Percentiles rank a stretch among this genome's conserved stretches.
Evolutionary conservation across 2,888 invertebrate genomes (phyloP).

Genomic region (Chrysina gloriosa): DNA sequence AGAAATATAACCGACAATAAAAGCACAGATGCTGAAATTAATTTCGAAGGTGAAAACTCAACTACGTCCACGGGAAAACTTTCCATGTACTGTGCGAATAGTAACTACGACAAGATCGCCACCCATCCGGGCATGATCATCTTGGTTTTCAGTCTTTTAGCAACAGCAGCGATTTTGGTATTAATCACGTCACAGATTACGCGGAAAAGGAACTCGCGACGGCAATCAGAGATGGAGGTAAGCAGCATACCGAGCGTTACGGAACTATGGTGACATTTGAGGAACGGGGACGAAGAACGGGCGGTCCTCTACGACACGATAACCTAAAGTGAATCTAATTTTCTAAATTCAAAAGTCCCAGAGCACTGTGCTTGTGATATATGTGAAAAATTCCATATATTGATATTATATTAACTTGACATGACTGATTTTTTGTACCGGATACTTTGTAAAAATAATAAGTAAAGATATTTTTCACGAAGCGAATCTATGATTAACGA

Average conservation of each 20-base stretch:
- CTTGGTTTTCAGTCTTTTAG: constrained; percentile 68
- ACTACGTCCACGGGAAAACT: constrained; percentile 55
- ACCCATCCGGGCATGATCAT: constrained; percentile 72
- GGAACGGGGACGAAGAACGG: constrained; percentile 69
- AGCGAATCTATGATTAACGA: constrained; percentile 2
- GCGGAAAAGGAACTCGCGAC: constrained; percentile 51
- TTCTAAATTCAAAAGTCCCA: constrained; percentile 20
- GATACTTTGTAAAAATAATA: constrained; percentile 35
- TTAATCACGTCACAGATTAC: constrained; percentile 65
- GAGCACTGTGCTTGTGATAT: constrained; percentile 49
- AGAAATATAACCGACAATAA: constrained; percentile 5
- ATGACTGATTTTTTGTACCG: constrained; percentile 45
- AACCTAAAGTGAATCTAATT: constrained; percentile 43
- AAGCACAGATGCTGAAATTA: neutral
- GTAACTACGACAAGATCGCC: constrained; percentile 58
- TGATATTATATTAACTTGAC: constrained; percentile 41
- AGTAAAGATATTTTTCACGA: constrained; percentile 44
- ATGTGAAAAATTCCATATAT: constrained; percentile 45
- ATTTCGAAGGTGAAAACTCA: constrained; percentile 47
- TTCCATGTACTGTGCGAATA: constrained; percentile 56
- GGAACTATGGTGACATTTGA: constrained; percentile 78
- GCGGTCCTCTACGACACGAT: constrained; percentile 54
- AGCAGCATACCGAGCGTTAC: constrained; percentile 70
- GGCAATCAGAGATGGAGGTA: constrained; percentile 71
- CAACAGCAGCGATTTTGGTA: constrained; percentile 68